Conservation (phyloP, 2,888 invertebrate species). For the Apomyelois bistriatella region DNA sequence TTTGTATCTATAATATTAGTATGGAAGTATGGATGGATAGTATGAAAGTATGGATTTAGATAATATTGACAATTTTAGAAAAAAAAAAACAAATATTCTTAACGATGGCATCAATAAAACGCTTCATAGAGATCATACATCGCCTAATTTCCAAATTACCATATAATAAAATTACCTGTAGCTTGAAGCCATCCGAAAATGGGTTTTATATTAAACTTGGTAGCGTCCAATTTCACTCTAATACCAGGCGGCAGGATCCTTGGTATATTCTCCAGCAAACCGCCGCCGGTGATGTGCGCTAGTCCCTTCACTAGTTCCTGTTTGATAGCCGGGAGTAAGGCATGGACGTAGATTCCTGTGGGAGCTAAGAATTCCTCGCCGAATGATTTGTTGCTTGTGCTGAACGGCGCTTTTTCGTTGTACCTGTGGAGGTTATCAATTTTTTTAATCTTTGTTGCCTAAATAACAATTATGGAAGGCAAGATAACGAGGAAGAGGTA, state of each 20-base stretch:
- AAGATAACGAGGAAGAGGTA: too few relatives aligned
- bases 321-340: conserved; percentile 85
- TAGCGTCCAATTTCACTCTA: conserved; percentile 85
- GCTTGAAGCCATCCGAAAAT: conserved; percentile 95
- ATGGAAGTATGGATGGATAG: too few relatives aligned
- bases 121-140: too few relatives aligned
- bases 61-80: too few relatives aligned
- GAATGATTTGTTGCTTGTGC: conserved; percentile 50
- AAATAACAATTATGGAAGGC: too few relatives aligned
- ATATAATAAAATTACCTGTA: conserved; percentile 64
- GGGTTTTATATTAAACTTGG: conserved; percentile 85
- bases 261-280: conserved; percentile 92
- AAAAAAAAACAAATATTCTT: too few relatives aligned
- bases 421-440: conserved; percentile 35
- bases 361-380: conserved; percentile 92
- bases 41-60: too few relatives aligned
- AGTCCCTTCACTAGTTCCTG: conserved; percentile 88
- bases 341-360: conserved; percentile 91
- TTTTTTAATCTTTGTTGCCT: background rate
- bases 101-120: too few relatives aligned
- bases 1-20: too few relatives aligned
- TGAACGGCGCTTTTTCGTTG: conserved; percentile 64
- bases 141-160: background rate
- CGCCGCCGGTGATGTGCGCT: conserved; percentile 97
- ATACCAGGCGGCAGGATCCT: conserved; percentile 87